Conservation (phyloP, 2,797 vertebrate genomes). For the Coccyzus lansbergi region DNA sequence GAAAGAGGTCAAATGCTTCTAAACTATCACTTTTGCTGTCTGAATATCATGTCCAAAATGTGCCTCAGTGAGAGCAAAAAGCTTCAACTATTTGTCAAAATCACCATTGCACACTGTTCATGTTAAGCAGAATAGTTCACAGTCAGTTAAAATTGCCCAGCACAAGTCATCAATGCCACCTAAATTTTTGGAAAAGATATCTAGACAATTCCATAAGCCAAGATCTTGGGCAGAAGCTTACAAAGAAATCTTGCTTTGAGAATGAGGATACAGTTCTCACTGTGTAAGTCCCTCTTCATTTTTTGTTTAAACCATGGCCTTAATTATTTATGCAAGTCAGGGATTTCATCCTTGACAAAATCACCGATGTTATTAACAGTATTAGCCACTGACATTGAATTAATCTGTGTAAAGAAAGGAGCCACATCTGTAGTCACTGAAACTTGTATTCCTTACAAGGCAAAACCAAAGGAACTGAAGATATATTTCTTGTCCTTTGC, state of each 20-base stretch:
- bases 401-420: not conserved
- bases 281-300: not conserved
- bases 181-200: not conserved
- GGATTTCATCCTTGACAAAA: not conserved
- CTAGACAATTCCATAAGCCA: not conserved
- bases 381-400: not conserved
- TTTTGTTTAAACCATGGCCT: not conserved
- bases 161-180: not conserved
- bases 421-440: not conserved
- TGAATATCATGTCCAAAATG: not conserved
- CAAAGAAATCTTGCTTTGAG: not conserved
- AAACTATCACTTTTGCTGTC: rapidly evolving
- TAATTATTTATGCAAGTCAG: not conserved
- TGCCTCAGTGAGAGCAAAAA: not conserved
- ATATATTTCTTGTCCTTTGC: not conserved
- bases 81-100: not conserved
- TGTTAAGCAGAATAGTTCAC: not conserved
- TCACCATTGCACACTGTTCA: not conserved
- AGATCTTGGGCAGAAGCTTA: not conserved
- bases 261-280: not conserved
- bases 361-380: not conserved
- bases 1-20: not conserved
- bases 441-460: not conserved
- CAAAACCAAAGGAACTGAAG: not conserved
- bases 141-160: not conserved